phyloP scores from a whole-genome alignment of 2,113 vertebrate genomes.

The Strigops habroptila region DNA sequence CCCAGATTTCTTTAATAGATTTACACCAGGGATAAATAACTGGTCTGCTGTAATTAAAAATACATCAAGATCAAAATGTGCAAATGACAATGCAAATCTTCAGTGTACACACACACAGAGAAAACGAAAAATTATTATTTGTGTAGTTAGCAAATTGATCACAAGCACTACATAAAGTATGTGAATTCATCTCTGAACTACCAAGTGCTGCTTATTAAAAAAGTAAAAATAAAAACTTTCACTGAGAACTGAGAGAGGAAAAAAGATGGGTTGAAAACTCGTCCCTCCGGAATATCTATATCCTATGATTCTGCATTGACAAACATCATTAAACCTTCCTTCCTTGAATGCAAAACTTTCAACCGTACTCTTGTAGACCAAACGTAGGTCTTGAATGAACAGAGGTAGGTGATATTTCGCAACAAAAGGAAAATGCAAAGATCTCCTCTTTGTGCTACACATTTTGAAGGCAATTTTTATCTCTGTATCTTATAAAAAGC shows the following conservation, averaged over 20 bases:
- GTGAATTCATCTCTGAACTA: not conserved
- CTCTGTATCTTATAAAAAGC: not conserved
- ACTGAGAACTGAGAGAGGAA: not conserved
- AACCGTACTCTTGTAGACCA: not conserved
- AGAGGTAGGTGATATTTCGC: not conserved
- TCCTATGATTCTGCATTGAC: conserved; percentile 1
- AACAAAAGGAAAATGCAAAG: conserved; percentile 21
- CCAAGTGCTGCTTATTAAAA: not conserved
- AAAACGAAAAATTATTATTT: not conserved
- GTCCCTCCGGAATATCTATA: not conserved
- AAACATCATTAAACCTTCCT: conserved; percentile 26
- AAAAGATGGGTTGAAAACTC: not conserved
- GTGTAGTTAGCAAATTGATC: not conserved
- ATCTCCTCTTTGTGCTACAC: not conserved
- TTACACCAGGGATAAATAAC: not conserved
- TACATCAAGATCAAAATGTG: not conserved
- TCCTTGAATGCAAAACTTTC: conserved; percentile 22
- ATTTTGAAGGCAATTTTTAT: conserved; percentile 15
- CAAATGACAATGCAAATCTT: not conserved
- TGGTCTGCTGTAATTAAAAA: not conserved
- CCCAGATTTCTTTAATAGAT: not conserved
- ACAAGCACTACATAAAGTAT: not conserved
- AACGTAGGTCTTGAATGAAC: conserved; percentile 14
- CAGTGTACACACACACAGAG: not conserved
- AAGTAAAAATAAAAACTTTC: not conserved